A percentile compares a stretch with the other conserved stretches of the same genome.
Evolutionary conservation across 1,140 invertebrate species (phyloP).

Genomic region (Carposina sasakii): DNA sequence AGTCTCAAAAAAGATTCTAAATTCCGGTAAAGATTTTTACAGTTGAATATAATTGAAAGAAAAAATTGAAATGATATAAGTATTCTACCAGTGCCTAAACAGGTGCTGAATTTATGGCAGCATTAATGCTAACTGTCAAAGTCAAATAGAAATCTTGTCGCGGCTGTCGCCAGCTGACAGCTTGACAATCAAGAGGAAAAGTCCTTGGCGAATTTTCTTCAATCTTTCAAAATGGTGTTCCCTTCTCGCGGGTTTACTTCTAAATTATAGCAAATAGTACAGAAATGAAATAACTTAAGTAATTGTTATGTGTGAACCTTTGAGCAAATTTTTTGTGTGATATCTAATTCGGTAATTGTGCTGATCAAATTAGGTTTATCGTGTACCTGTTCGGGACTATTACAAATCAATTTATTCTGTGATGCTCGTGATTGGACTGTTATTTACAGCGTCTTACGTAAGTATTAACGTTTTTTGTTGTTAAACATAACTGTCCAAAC

Average conservation of each 20-base stretch:
- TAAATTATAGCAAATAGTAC: conserved; percentile 51
- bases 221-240: conserved; percentile 69
- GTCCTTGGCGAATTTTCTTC: conserved; percentile 58
- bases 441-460: conserved; percentile 65
- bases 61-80: too few species aligned
- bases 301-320: conserved; percentile 34
- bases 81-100: too few species aligned
- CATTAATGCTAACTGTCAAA: too few species aligned
- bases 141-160: too few species aligned
- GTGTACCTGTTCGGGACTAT: conserved; percentile 30
- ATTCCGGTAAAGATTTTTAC: too few species aligned
- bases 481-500: conserved; percentile 46
- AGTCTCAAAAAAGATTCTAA: too few species aligned
- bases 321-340: conserved; percentile 26
- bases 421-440: conserved; percentile 56
- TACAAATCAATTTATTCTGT: conserved; percentile 48
- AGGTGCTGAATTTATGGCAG: too few species aligned
- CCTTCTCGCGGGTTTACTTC: conserved; percentile 59
- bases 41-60: too few species aligned
- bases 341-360: conserved; percentile 30
- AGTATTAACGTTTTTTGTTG: conserved; percentile 54
- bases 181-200: conserved; percentile 38
- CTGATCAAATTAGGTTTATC: conserved; percentile 25
- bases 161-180: conserved; percentile 57
- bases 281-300: conserved; percentile 47